Percentiles rank a stretch among this genome's conserved stretches.
These are phyloP conservation scores for Drosophila yakuba DNA, from an alignment of 1,140 invertebrate genomes.

Conservation along the genomic window DNA sequence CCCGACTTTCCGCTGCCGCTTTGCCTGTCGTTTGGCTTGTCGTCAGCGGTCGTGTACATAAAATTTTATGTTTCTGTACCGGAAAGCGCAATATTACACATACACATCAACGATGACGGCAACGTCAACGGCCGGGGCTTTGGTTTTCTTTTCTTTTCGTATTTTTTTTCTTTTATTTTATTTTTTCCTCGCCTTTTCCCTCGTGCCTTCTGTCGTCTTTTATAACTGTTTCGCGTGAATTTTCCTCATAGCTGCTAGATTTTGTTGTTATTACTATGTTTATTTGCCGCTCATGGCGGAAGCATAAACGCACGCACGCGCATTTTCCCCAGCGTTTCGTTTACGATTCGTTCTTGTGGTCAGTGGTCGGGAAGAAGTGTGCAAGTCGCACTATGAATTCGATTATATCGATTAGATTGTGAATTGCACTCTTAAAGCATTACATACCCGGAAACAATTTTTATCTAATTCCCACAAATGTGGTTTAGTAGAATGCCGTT, in stretches of 20 bases:
- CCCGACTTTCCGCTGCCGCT: slow-evolving; percentile 37
- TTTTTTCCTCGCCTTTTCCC: slow-evolving; percentile 25
- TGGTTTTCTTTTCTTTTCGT: slow-evolving; percentile 40
- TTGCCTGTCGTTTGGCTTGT: slow-evolving; percentile 32
- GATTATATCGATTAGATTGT: slow-evolving; percentile 2
- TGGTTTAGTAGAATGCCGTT: too few relatives aligned
- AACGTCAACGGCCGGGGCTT: slow-evolving; percentile 56
- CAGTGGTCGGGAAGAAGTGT: slow-evolving; percentile 5
- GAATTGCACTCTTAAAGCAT: background rate
- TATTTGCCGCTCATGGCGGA: slow-evolving; percentile 53
- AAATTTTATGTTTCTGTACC: slow-evolving; percentile 81
- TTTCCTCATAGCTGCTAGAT: slow-evolving; percentile 38
- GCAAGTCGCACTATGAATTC: background rate
- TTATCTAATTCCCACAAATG: too few relatives aligned
- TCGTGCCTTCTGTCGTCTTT: slow-evolving; percentile 45
- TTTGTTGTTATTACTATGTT: slow-evolving; percentile 30
- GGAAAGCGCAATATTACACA: slow-evolving; percentile 76
- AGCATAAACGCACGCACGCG: slow-evolving; percentile 57
- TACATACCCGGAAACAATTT: too few relatives aligned
- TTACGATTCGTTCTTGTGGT: slow-evolving; percentile 32
- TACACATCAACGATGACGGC: slow-evolving; percentile 57
- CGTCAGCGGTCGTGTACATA: slow-evolving; percentile 72
- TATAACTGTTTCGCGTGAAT: slow-evolving; percentile 73
- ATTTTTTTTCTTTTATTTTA: slow-evolving; percentile 25
- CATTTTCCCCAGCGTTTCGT: slow-evolving; percentile 36